Evolutionary conservation across 2,113 vertebrate species (phyloP).

Genomic region (Mungos mungo): DNA sequence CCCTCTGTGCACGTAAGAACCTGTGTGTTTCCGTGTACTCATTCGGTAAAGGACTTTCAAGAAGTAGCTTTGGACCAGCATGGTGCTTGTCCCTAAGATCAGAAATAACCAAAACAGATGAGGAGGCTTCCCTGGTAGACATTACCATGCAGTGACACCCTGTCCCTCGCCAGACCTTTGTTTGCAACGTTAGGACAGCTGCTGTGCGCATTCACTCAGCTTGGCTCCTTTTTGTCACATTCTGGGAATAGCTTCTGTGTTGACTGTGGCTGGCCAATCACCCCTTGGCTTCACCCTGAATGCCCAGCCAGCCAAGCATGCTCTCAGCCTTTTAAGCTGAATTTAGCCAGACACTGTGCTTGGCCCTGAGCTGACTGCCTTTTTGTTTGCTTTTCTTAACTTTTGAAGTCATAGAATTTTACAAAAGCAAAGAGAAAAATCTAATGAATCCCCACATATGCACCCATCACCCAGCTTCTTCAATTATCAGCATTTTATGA

Average conservation of each 20-base stretch:
- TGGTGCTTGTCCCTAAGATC: neutral
- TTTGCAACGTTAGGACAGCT: accelerated
- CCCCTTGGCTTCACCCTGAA: neutral
- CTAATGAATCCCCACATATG: neutral
- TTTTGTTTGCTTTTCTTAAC: neutral
- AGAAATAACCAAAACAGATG: neutral
- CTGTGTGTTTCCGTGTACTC: neutral
- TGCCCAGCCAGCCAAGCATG: neutral
- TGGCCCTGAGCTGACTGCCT: neutral
- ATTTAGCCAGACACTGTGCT: neutral
- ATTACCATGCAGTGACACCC: accelerated
- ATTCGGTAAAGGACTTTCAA: neutral
- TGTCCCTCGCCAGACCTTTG: neutral
- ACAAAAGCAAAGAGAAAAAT: neutral
- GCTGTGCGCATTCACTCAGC: accelerated
- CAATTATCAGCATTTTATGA: neutral
- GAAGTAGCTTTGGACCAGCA: neutral
- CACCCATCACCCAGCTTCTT: neutral
- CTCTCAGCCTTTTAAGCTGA: neutral
- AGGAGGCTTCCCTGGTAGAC: neutral
- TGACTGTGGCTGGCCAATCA: too few species aligned
- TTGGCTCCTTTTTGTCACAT: neutral
- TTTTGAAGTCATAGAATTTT: neutral
- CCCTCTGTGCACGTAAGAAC: neutral
- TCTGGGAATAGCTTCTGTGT: neutral